Conservation (phyloP, 2,113 vertebrate genomes). For the Girardinichthys multiradiatus region DNA sequence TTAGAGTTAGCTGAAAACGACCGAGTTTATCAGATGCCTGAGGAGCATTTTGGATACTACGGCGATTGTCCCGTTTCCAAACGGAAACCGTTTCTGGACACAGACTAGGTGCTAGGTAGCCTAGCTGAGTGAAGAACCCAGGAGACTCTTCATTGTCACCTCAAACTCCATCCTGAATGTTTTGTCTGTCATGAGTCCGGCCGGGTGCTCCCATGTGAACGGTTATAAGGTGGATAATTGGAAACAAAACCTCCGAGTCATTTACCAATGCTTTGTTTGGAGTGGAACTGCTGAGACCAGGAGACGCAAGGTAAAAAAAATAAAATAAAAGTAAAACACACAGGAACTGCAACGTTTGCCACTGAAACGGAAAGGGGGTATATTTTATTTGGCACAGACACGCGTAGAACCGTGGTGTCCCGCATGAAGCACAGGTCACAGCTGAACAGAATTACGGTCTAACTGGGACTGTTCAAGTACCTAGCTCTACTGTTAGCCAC, state of each 20-base stretch:
- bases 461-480: constrained; percentile 19
- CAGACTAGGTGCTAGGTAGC: constrained; percentile 73
- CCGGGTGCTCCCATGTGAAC: constrained; percentile 97
- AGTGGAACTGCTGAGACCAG: constrained; percentile 94
- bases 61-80: constrained; percentile 79
- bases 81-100: constrained; percentile 78
- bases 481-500: constrained; percentile 41
- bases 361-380: constrained; percentile 35
- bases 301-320: constrained; percentile 95
- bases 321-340: constrained; percentile 30
- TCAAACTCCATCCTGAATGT: constrained; percentile 77
- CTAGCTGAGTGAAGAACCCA: constrained; percentile 67
- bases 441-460: neutral
- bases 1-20: constrained; percentile 36
- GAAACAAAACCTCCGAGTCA: constrained; percentile 97
- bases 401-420: constrained; percentile 32
- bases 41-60: constrained; percentile 76
- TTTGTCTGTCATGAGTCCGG: constrained; percentile 91
- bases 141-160: constrained; percentile 75
- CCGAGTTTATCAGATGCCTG: constrained; percentile 71
- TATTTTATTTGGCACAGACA: constrained; percentile 44
- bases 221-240: constrained; percentile 99
- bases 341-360: constrained; percentile 49
- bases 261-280: constrained; percentile 99
- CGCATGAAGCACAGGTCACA: constrained; percentile 52